Conservation (phyloP, 1,140 invertebrate species). For the Leptinotarsa texana region DNA sequence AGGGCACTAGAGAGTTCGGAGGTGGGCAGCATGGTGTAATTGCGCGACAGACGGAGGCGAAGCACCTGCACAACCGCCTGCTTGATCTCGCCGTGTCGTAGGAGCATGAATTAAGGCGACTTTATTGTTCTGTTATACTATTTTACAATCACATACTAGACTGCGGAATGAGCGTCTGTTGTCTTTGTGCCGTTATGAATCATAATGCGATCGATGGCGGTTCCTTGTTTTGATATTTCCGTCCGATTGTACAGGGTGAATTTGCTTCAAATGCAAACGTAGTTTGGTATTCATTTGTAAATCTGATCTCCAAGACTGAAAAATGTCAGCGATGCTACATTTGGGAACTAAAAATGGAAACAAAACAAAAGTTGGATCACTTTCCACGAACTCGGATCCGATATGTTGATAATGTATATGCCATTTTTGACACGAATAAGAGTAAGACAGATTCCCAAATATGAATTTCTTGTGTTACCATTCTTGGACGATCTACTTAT, state of each 20-base stretch:
- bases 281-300: too few relatives aligned
- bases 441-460: too few relatives aligned
- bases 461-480: too few relatives aligned
- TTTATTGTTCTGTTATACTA: slow-evolving; percentile 6
- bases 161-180: slow-evolving; percentile 3
- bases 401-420: too few relatives aligned
- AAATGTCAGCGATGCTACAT: too few relatives aligned
- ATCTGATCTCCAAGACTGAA: too few relatives aligned
- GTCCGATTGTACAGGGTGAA: background rate
- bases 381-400: too few relatives aligned
- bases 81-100: background rate
- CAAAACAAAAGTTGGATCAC: too few relatives aligned
- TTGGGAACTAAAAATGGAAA: too few relatives aligned
- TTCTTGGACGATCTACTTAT: too few relatives aligned
- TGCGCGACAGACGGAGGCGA: background rate
- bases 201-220: background rate
- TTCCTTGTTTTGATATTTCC: background rate
- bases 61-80: background rate
- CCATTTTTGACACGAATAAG: too few relatives aligned
- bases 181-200: slow-evolving; percentile 2
- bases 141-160: slow-evolving; percentile 3
- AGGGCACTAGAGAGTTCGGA: slow-evolving; percentile 1
- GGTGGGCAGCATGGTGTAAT: background rate
- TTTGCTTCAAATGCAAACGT: too few relatives aligned
- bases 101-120: background rate